Conservation (phyloP, 2,113 vertebrate species). For the Semicossyphus pulcher region DNA sequence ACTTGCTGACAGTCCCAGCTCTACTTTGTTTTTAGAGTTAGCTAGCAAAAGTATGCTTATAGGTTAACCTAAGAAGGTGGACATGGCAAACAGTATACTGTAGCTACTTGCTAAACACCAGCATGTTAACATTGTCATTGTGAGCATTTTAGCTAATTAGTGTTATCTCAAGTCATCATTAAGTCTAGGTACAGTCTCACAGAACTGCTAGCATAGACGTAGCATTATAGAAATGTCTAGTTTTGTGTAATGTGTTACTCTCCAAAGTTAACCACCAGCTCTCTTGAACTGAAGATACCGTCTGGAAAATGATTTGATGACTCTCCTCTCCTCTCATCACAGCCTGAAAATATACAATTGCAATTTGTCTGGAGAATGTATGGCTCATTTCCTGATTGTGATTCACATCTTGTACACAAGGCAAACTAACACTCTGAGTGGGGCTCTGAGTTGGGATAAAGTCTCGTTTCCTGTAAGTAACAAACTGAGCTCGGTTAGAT, state of each 20-base stretch:
- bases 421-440: conserved; percentile 15
- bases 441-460: conserved; percentile 6
- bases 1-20: too few relatives aligned
- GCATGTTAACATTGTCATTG: too few relatives aligned
- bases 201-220: background rate
- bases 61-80: too few relatives aligned
- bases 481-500: conserved; percentile 30
- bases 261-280: background rate
- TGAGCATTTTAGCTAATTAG: too few relatives aligned
- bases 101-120: too few relatives aligned
- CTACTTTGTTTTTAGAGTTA: too few relatives aligned
- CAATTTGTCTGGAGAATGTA: conserved; percentile 33
- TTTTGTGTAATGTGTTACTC: background rate
- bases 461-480: conserved; percentile 42
- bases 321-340: conserved; percentile 26
- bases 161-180: too few relatives aligned
- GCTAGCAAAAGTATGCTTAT: too few relatives aligned
- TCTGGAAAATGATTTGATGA: conserved; percentile 9
- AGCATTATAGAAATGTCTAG: background rate
- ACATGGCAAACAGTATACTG: too few relatives aligned
- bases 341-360: conserved; percentile 28
- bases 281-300: background rate
- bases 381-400: conserved; percentile 36
- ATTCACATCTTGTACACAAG: conserved; percentile 13
- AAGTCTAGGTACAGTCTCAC: background rate